Percentiles rank a stretch among this genome's conserved stretches.
phyloP scores from a whole-genome alignment of 1,140 invertebrate genomes.

The Mycetomoellerius zeteki region DNA sequence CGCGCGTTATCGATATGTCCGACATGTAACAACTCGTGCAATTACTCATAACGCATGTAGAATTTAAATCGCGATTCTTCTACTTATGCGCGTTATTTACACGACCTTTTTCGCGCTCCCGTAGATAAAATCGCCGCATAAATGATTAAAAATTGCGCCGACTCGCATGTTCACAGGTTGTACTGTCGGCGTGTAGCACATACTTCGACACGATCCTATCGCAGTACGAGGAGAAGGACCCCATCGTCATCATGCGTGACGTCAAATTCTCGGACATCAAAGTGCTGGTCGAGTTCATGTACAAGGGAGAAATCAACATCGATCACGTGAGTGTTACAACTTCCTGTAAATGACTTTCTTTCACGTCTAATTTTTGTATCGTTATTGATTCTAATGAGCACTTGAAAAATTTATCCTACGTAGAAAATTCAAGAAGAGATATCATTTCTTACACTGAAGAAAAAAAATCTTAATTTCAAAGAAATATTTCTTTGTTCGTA shows the following conservation, averaged over 20 bases:
- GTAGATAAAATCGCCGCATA: constrained; percentile 46
- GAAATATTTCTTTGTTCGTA: too few species aligned
- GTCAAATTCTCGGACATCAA: constrained; percentile 94
- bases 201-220: constrained; percentile 96
- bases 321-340: constrained; percentile 92
- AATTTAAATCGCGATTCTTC: constrained; percentile 1
- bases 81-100: constrained; percentile 23
- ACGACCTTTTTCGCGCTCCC: background rate
- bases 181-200: constrained; percentile 93
- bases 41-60: background rate
- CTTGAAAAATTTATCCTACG: background rate
- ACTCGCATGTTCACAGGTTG: constrained; percentile 86
- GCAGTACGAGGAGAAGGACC: constrained; percentile 95
- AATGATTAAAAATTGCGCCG: constrained; percentile 41
- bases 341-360: background rate
- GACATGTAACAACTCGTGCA: background rate
- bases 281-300: constrained; percentile 97
- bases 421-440: background rate
- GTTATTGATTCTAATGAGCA: background rate
- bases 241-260: constrained; percentile 94
- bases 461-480: too few species aligned
- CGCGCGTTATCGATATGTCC: background rate
- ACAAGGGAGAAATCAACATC: constrained; percentile 98
- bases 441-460: background rate
- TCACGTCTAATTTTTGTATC: background rate